A percentile compares a stretch with the other conserved stretches of the same genome.
Evolutionary conservation across 2,113 vertebrate species (phyloP).

Genomic region (Lepus americanus): DNA sequence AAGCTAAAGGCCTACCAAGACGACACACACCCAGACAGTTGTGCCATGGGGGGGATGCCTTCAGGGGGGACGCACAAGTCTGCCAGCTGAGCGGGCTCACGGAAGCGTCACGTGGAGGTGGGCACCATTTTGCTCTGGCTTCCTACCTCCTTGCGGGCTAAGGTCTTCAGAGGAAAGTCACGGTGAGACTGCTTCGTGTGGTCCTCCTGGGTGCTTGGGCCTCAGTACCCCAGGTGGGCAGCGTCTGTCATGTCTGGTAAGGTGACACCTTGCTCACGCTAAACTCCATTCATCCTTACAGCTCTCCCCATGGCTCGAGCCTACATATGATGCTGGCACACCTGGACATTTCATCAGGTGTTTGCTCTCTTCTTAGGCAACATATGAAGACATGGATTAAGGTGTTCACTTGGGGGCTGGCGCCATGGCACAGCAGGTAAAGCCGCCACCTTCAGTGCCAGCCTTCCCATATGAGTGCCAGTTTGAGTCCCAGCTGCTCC

Average conservation of each 20-base stretch:
- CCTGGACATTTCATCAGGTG: not conserved
- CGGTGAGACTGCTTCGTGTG: fast-evolving
- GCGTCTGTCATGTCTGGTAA: not conserved
- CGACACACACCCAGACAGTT: not conserved
- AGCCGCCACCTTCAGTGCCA: no score
- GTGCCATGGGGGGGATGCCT: not conserved
- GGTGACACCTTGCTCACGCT: not conserved
- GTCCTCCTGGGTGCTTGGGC: not conserved
- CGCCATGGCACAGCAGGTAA: no score
- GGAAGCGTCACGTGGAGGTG: not conserved
- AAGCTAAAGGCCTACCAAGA: not conserved
- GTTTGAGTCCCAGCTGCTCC: no score
- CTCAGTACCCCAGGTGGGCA: fast-evolving
- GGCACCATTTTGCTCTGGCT: not conserved
- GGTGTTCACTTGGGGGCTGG: not conserved
- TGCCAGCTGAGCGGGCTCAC: not conserved
- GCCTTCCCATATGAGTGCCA: no score
- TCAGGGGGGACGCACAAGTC: not conserved
- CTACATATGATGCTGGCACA: not conserved
- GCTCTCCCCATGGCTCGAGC: not conserved
- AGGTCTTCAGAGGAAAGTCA: slow-evolving; percentile 7
- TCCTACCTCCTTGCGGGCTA: not conserved
- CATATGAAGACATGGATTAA: not conserved
- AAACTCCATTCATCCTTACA: not conserved
- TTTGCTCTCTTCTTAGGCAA: not conserved